Conservation (phyloP, 2,888 invertebrate species). For the Schizaphis graminum region DNA sequence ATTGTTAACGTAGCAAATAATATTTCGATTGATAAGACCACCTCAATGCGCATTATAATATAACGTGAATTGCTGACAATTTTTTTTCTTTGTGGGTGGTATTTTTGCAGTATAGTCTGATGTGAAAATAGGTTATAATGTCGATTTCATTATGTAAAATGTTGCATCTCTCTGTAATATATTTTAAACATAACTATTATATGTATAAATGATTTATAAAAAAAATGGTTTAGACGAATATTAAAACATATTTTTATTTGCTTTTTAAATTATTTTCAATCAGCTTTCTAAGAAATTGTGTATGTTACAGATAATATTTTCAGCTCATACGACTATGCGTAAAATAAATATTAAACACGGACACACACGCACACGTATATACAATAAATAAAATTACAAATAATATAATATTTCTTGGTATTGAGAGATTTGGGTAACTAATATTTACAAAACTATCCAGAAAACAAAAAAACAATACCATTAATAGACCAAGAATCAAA, state of each 20-base stretch:
- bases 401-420: neutral
- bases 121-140: slow-evolving; percentile 16
- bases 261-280: neutral
- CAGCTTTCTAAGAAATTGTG: neutral
- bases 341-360: neutral
- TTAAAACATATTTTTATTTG: neutral
- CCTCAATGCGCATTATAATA: neutral
- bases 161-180: neutral
- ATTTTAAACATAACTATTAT: neutral
- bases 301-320: neutral
- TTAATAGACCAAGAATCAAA: too few species aligned
- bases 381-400: neutral
- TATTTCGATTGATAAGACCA: slow-evolving; percentile 25
- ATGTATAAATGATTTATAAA: neutral
- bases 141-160: neutral
- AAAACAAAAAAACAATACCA: neutral
- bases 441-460: neutral
- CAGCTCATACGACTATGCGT: neutral
- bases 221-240: neutral
- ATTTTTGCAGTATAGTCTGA: neutral
- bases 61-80: slow-evolving; percentile 25
- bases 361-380: neutral
- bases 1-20: slow-evolving; percentile 19
- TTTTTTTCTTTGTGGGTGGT: slow-evolving; percentile 39
- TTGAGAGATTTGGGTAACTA: neutral